Percentiles rank a stretch among this genome's conserved stretches.
These are phyloP conservation scores for Spicauda simplicius DNA, from an alignment of 2,888 invertebrate genomes.

Conservation along the genomic window DNA sequence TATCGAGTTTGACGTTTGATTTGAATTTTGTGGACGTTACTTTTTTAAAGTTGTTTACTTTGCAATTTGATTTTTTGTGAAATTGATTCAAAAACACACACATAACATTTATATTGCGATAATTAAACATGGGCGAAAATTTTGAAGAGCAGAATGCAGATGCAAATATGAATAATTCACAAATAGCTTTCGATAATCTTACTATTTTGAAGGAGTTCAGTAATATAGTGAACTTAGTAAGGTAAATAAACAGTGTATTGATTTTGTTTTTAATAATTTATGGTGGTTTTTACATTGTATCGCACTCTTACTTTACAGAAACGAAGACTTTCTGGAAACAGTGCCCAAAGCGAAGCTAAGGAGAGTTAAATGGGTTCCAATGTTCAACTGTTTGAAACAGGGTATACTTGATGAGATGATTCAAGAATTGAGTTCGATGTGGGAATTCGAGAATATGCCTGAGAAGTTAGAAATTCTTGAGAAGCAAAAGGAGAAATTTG, in stretches of 20 bases:
- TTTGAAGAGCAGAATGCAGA: slow-evolving; percentile 53
- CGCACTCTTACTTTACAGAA: slow-evolving; percentile 49
- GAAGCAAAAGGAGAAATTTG: slow-evolving; percentile 71
- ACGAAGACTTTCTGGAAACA: slow-evolving; percentile 76
- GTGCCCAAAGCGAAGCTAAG: slow-evolving; percentile 71
- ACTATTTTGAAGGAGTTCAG: slow-evolving; percentile 73
- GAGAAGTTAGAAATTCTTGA: slow-evolving; percentile 68
- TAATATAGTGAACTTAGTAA: slow-evolving; percentile 71
- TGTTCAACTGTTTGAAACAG: slow-evolving; percentile 75
- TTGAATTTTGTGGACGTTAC: background rate
- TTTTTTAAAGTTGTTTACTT: background rate
- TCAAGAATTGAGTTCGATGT: slow-evolving; percentile 72
- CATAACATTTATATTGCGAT: no score
- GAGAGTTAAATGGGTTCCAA: slow-evolving; percentile 75
- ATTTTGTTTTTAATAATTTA: no score
- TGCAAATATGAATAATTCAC: slow-evolving; percentile 60
- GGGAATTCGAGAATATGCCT: slow-evolving; percentile 75
- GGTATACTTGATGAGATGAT: slow-evolving; percentile 72
- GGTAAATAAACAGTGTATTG: slow-evolving; percentile 49
- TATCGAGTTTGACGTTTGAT: background rate
- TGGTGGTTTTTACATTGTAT: no score
- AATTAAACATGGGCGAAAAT: slow-evolving; percentile 59
- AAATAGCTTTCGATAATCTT: slow-evolving; percentile 69
- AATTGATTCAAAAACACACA: background rate
- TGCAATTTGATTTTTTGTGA: background rate